Base-by-base conservation (phyloP, 2,113 vertebrate species). In the Phylloscopus trochiloides region DNA sequence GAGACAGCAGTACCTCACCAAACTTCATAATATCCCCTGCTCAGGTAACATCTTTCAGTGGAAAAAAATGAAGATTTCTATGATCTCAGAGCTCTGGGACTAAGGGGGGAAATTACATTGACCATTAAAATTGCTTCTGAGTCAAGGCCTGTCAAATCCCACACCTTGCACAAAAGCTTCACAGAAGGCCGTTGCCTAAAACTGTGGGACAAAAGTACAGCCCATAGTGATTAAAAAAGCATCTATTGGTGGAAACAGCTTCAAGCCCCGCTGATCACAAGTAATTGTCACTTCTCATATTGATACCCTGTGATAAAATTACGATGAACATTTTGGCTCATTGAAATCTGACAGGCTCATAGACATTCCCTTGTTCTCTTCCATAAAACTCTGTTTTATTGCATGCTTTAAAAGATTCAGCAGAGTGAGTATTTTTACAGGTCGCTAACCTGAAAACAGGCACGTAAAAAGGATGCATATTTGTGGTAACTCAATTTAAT, bases 331-430 rank as follows among this genome's bases (percentile, higher is more conserved):
- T 94, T 93, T 90, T 88, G 62, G 42, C 78, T 95, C 57, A 26
- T 40, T 24, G 7, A 82, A 92, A 82, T 76, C 71, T 70, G 47
- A 82, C 84, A 82, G 54, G 45, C 38, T 66, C 1, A 0, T 58
- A 73, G 43, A 80, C 59, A 24, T 67, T 92, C 72, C 25, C 43
- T 79, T 86, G 54, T 86, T 96, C 63, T 90, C 72, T 77, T 94
- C 57, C 51, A 74, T 80, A 93, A 95, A 95, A 73, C 55, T 34
- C 29, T 61, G 17, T 1, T 96, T 95, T 93, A 96, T 84, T 83
- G 51, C 15, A 16, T 51, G 31, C 57, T 93, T 94, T 71, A 83
- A 79, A 86, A 80, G 90, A 88, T 63, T 80, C 62, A 54, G 13
- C 38, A 90, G 63, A 66, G n/a, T 57, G 57, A 70, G 40, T 80